Percentiles rank a stretch among this genome's conserved stretches.
These are phyloP conservation scores for Hippopotamyrus pictus DNA, from an alignment of 2,797 vertebrate species.

Conservation along the genomic window DNA sequence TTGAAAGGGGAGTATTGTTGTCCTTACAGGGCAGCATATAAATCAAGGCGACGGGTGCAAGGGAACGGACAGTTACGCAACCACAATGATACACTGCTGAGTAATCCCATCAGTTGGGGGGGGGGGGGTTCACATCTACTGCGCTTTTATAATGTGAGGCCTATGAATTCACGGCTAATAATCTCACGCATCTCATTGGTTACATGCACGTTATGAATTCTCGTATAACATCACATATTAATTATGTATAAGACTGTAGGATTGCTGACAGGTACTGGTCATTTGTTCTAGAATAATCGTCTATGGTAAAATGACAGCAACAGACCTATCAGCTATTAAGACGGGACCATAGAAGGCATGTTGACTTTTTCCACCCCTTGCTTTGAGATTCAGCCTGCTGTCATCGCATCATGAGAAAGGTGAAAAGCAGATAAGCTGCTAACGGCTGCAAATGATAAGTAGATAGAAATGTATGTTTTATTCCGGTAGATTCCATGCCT, in stretches of 20 bases:
- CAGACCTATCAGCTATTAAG: background rate
- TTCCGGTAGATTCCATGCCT: background rate
- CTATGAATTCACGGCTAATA: background rate
- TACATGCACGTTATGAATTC: background rate
- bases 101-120: background rate
- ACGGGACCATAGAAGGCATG: background rate
- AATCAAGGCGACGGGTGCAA: background rate
- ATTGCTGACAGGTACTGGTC: background rate
- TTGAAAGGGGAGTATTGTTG: constrained; percentile 16
- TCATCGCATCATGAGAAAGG: background rate
- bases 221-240: background rate
- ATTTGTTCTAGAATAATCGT: background rate
- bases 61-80: background rate
- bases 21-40: constrained; percentile 7
- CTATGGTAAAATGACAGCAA: background rate
- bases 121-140: background rate
- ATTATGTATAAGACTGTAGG: background rate
- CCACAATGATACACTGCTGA: constrained; percentile 12
- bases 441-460: background rate
- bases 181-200: background rate
- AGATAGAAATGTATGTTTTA: background rate
- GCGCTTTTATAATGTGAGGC: background rate
- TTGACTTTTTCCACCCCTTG: background rate
- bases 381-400: background rate
- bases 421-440: background rate